Percentiles rank a stretch among this genome's conserved stretches.
Evolutionary conservation across 2,797 vertebrate species (phyloP).

Genomic region (Oryzias sinensis): DNA sequence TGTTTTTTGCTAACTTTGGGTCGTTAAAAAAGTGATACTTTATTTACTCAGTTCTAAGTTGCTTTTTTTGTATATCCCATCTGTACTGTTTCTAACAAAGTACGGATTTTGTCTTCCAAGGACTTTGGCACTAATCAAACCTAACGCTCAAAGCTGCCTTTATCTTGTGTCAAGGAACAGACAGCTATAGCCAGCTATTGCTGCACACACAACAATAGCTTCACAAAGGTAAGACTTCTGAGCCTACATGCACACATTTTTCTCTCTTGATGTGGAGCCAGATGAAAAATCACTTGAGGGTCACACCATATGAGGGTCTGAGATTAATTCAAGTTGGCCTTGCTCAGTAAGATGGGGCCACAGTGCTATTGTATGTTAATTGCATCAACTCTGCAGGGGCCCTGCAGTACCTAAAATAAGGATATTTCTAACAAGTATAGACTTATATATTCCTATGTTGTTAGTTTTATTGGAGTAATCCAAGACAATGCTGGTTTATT

Average conservation of each 20-base stretch:
- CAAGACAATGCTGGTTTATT: slow-evolving; percentile 9
- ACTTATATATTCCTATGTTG: slow-evolving; percentile 10
- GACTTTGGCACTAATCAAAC: not conserved
- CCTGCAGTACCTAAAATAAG: slow-evolving; percentile 13
- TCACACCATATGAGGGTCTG: slow-evolving; percentile 32
- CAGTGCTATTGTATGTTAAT: slow-evolving; percentile 51
- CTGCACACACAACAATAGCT: slow-evolving; percentile 10
- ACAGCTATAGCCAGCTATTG: not conserved
- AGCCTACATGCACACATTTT: slow-evolving; percentile 17
- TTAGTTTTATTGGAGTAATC: slow-evolving; percentile 17
- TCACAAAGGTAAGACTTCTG: slow-evolving; percentile 16
- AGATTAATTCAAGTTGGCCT: slow-evolving; percentile 46
- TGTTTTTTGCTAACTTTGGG: too few species aligned
- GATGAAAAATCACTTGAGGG: slow-evolving; percentile 30
- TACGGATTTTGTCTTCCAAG: not conserved
- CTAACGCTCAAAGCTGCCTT: too few species aligned
- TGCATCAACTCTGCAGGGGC: slow-evolving; percentile 21
- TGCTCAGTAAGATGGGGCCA: slow-evolving; percentile 33
- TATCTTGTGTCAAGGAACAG: not conserved
- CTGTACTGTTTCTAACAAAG: not conserved
- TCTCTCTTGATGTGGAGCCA: slow-evolving; percentile 16
- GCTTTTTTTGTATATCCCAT: too few species aligned
- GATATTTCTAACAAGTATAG: slow-evolving; percentile 11
- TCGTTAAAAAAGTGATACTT: not conserved
- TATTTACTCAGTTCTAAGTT: not conserved